phyloP scores from a whole-genome alignment of 2,113 vertebrate genomes.

The Phalacrocorax brasilianus region DNA sequence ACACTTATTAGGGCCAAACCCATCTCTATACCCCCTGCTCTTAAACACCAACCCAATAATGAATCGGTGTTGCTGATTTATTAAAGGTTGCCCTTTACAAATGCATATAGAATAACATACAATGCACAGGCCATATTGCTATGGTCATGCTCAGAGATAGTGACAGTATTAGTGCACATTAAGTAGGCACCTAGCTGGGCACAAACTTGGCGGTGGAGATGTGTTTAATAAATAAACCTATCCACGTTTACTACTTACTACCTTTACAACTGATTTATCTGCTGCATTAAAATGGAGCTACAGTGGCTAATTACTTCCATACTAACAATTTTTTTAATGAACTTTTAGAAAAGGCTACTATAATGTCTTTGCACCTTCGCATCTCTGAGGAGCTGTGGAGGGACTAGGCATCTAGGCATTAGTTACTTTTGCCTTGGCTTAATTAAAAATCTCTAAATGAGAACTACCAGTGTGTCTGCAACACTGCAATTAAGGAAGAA shows the following conservation, averaged over 20 bases:
- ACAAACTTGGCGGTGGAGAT: background rate
- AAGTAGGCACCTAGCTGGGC: background rate
- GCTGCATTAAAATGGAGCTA: background rate
- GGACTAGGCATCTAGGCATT: slow-evolving; percentile 51
- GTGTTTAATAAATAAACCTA: background rate
- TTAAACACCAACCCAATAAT: background rate
- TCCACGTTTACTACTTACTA: rapidly evolving
- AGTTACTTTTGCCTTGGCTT: slow-evolving; percentile 10
- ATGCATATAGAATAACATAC: background rate
- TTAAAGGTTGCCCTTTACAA: background rate
- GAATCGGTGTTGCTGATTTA: no score
- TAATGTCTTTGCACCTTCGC: background rate
- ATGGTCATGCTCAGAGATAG: rapidly evolving
- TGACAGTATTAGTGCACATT: rapidly evolving
- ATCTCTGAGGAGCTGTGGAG: slow-evolving; percentile 67
- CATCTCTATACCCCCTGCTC: background rate
- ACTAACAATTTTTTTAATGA: background rate
- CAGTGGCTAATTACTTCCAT: background rate
- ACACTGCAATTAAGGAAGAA: slow-evolving; percentile 34
- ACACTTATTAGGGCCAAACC: background rate
- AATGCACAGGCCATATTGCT: background rate
- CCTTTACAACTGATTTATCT: background rate
- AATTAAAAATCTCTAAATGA: slow-evolving; percentile 54
- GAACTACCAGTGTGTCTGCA: background rate
- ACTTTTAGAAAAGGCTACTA: background rate